Base-by-base conservation (phyloP, 2,888 invertebrate species). In the Aradus depressus region DNA sequence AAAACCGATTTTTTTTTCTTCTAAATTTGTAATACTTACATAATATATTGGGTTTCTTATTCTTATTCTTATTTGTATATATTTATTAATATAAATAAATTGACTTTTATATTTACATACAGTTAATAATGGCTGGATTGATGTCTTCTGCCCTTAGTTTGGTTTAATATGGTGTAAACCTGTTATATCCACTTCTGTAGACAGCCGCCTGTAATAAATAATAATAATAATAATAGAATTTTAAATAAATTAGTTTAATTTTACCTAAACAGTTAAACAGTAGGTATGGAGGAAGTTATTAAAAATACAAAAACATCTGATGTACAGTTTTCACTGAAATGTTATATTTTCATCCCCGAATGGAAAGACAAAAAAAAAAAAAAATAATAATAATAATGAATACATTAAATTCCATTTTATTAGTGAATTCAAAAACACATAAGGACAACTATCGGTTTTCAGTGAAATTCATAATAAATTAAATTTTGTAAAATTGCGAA, bases 101-200 rank as follows among this genome's bases (percentile, higher is more conserved):
- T 56, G 56, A 56, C 56, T 56, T 54, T 51, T 49, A 51, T 56
- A 56, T 56, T 56, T 56, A 56, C 56, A 56, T 48, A 38, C 32
- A 50, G 31, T 44, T 51, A 21, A 18, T 18, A 44, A 44, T 37
- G 39, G 43, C 51, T 38, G 32, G 14, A 12, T 44, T n/a, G 37
- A 31, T 51, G 19, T 25, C 34, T 26, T 38, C 31, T 26, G 14
- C 10, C 10, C 22, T 14, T 41, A 6, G 16, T 32, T 16, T 44
- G 8, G 43, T 53, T 55, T 55, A 92, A 72, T 92, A 92, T 66
- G 91, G 91, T 71, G 91, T 81, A 73, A 91, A 92, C 73, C 91
- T 81, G 76, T 90, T 91, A 80, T 89, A 91, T 64, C 89, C 86
- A 71, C 90, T 86, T 73, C 91, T 81, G 72, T 91, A 91, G 64